These are phyloP conservation scores for Chaitophorus viminalis DNA, from an alignment of 2,888 invertebrate genomes.

Conservation along the genomic window DNA sequence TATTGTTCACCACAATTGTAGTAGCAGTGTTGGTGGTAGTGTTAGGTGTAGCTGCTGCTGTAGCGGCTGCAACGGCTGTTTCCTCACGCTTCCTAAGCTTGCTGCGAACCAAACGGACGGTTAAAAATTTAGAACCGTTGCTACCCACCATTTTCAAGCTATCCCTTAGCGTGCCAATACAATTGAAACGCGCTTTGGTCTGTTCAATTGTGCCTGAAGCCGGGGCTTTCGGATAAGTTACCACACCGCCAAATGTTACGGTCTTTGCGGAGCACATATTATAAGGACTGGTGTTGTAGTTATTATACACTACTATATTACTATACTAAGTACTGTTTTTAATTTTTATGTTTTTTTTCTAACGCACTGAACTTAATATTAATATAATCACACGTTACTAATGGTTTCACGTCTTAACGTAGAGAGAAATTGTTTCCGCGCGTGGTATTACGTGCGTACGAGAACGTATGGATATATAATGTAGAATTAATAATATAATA, in stretches of 20 bases:
- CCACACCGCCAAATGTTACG: constrained; percentile 65
- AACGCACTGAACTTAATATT: too few relatives aligned
- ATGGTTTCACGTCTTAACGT: not conserved
- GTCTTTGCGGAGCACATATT: constrained; percentile 63
- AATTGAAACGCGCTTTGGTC: constrained; percentile 65
- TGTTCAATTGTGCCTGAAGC: constrained; percentile 62
- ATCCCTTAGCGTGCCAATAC: constrained; percentile 64
- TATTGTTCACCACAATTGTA: constrained; percentile 65
- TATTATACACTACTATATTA: not conserved
- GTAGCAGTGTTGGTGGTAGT: constrained; percentile 60
- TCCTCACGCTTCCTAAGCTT: constrained; percentile 88
- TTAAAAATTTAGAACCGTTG: constrained; percentile 82
- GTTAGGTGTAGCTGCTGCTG: constrained; percentile 63
- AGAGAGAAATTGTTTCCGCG: not conserved
- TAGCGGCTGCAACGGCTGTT: constrained; percentile 65
- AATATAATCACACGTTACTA: too few relatives aligned
- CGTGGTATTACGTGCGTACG: too few relatives aligned
- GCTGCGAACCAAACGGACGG: constrained; percentile 90
- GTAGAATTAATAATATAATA: constrained; percentile 25
- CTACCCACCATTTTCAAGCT: constrained; percentile 78
- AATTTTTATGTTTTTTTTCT: too few relatives aligned
- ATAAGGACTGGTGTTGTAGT: not conserved
- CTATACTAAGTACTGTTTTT: too few relatives aligned
- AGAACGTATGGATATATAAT: not conserved
- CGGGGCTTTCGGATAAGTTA: constrained; percentile 63